Percentiles rank a stretch among this genome's conserved stretches.
phyloP scores from a whole-genome alignment of 2,797 vertebrate species.

The Phataginus tetradactyla region DNA sequence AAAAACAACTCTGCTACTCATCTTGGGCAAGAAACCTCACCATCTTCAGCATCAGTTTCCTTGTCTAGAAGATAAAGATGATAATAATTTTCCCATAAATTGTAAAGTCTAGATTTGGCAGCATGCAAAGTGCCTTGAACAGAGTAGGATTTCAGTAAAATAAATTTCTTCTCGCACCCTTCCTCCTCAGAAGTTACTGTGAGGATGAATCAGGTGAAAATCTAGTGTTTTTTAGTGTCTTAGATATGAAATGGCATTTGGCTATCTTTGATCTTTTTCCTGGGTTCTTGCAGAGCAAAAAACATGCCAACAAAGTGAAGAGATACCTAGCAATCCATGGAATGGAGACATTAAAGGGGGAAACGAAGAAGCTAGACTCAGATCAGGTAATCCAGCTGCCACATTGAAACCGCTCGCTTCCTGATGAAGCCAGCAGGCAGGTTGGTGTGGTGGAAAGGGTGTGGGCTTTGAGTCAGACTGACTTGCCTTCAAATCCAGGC shows the following conservation, averaged over 20 bases:
- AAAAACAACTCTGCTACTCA: constrained; percentile 32
- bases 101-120: constrained; percentile 6
- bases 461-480: not conserved
- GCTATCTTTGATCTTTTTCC: constrained; percentile 76
- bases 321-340: constrained; percentile 92
- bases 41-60: constrained; percentile 21
- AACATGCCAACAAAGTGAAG: constrained; percentile 97
- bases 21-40: constrained; percentile 35
- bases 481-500: not conserved
- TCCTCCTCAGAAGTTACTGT: constrained; percentile 43
- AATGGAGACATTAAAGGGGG: constrained; percentile 89
- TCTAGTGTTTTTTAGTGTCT: constrained; percentile 57
- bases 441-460: not conserved
- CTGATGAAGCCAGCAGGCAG: constrained; percentile 53
- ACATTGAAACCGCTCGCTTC: constrained; percentile 9
- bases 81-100: not conserved
- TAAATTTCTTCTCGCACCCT: not conserved
- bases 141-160: not conserved
- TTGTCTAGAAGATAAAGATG: not conserved
- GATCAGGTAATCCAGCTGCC: constrained; percentile 85
- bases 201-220: constrained; percentile 45
- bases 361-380: constrained; percentile 86
- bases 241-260: constrained; percentile 58
- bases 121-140: not conserved
- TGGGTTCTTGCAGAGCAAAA: constrained; percentile 93